Conservation (phyloP, 2,888 invertebrate species). For the Alloplasta piceator region DNA sequence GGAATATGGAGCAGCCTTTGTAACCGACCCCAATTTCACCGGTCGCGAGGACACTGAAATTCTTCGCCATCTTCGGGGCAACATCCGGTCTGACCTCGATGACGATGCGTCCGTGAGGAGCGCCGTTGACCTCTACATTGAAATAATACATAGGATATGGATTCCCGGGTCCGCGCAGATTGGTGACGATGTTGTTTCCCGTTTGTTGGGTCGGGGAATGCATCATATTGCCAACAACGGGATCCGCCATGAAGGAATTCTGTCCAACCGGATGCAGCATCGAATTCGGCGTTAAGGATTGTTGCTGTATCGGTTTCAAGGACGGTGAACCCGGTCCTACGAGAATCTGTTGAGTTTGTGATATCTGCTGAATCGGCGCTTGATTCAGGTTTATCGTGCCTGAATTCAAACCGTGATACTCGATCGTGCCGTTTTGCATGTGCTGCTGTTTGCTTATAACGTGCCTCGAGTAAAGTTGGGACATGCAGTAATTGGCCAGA, state of each 20-base stretch:
- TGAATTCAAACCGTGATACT: constrained; percentile 78
- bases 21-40: constrained; percentile 91
- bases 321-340: constrained; percentile 81
- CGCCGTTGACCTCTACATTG: constrained; percentile 90
- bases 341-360: constrained; percentile 76
- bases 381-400: constrained; percentile 83
- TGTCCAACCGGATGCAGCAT: constrained; percentile 78
- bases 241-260: constrained; percentile 78
- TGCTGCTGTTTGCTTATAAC: constrained; percentile 86
- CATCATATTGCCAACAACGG: constrained; percentile 75
- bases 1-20: constrained; percentile 91
- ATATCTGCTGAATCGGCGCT: constrained; percentile 78
- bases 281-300: constrained; percentile 74
- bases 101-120: constrained; percentile 89
- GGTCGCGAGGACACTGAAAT: constrained; percentile 89
- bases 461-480: constrained; percentile 88
- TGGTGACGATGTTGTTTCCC: constrained; percentile 76
- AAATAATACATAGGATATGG: constrained; percentile 90
- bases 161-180: constrained; percentile 85
- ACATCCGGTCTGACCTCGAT: constrained; percentile 91
- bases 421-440: constrained; percentile 84
- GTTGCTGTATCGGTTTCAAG: constrained; percentile 73
- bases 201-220: constrained; percentile 83
- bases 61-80: constrained; percentile 92
- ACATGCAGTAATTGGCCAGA: constrained; percentile 91